phyloP scores from a whole-genome alignment of 2,888 invertebrate species.

The Blastobasis lacticolella region DNA sequence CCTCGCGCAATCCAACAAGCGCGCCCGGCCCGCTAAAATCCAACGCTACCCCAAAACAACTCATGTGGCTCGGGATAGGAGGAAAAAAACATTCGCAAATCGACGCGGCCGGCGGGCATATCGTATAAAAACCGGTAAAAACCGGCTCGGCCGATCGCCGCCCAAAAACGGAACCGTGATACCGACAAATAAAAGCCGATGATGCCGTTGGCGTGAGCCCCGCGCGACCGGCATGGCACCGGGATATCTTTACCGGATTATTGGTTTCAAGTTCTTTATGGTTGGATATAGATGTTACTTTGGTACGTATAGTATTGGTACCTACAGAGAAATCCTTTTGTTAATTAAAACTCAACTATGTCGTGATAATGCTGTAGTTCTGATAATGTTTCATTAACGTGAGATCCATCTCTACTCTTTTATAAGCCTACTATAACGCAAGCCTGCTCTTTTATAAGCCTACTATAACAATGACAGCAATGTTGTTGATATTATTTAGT shows the following conservation, averaged over 20 bases:
- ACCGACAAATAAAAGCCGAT: slow-evolving; percentile 71
- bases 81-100: slow-evolving; percentile 65
- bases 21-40: slow-evolving; percentile 56
- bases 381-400: too few relatives aligned
- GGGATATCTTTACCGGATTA: slow-evolving; percentile 31
- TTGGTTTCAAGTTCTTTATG: too few relatives aligned
- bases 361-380: too few relatives aligned
- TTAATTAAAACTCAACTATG: too few relatives aligned
- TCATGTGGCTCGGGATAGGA: slow-evolving; percentile 50
- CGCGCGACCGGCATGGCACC: slow-evolving; percentile 2
- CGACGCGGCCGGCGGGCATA: slow-evolving; percentile 54
- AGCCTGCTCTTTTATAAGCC: too few relatives aligned
- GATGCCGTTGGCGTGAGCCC: slow-evolving; percentile 16
- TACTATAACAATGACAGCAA: too few relatives aligned
- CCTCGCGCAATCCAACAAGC: slow-evolving; percentile 61
- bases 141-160: slow-evolving; percentile 62
- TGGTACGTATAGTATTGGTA: too few relatives aligned
- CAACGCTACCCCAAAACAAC: slow-evolving; percentile 68
- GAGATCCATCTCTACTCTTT: too few relatives aligned
- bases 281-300: too few relatives aligned
- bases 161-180: slow-evolving; percentile 72
- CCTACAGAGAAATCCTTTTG: too few relatives aligned
- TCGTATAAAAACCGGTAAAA: slow-evolving; percentile 47
- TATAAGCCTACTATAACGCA: too few relatives aligned
- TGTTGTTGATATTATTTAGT: too few relatives aligned